Base-by-base conservation (phyloP, 1,140 invertebrate genomes). In the Xylocopa sonorina region DNA sequence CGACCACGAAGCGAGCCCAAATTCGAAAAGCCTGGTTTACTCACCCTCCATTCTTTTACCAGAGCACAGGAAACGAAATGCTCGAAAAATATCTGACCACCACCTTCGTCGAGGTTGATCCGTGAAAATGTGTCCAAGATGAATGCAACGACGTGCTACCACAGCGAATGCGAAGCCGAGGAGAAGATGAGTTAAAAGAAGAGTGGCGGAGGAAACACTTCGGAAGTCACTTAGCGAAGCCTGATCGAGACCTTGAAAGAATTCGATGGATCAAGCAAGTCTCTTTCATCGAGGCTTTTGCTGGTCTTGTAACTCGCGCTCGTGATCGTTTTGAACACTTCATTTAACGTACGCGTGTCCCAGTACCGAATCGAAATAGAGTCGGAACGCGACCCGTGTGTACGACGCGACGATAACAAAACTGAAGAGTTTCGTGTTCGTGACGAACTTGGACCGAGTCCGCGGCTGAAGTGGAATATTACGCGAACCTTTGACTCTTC, bases 241-340 rank as follows among this genome's bases (percentile, higher is more conserved):
- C 51, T 64, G 77, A 57, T 57, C 6, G 21, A 73, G 24, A 73
- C 58, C 58, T 73, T 62, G 77, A 63, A 78, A 62, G 21, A 78
- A 64, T 78, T 41, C 24, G 38, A 3, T 32, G 34, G 50, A 55
- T 60, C 76, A 48, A 27, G n/a, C 21, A 32, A 24, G 14, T 16
- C 21, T 29, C 48, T 16, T 27, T 10, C 16, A 29, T n/a, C 7
- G 29, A 10, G 9, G 27, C 2, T 50, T 51, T 21, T 21, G 18
- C 16, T 14, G 9, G 4, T 46, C 14, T 46, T 14, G 43, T 3
- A 46, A 1, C 41, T 46, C 43, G 10, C 46, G 46, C 3, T 48
- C 18, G 18, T 48, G 18, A n/a, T 12, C 41, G n/a, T 16, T 21
- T 18, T 7, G 14, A 34, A 50, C 50, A 50, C 34, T 48, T 46